Percentiles rank a stretch among this genome's conserved stretches.
These are phyloP conservation scores for Trinorchestia longiramus DNA, from an alignment of 1,140 invertebrate genomes.

Conservation along the genomic window DNA sequence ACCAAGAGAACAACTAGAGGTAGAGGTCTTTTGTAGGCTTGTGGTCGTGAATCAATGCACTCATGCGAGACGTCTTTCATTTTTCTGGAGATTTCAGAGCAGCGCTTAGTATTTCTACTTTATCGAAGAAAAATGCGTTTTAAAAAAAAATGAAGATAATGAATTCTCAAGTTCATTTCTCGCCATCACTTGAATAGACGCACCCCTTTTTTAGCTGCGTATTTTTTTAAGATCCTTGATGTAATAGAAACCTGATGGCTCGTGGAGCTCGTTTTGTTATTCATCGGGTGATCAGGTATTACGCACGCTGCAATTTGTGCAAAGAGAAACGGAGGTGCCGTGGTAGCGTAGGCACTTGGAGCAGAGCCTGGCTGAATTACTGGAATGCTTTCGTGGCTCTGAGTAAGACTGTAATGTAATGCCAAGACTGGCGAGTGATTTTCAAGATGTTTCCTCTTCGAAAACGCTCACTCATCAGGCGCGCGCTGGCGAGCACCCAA, in stretches of 20 bases:
- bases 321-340: neutral
- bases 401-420: slow-evolving; percentile 1
- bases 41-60: neutral
- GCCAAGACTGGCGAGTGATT: slow-evolving; percentile 4
- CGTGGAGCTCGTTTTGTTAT: slow-evolving; percentile 42
- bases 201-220: neutral
- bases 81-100: neutral
- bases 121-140: neutral
- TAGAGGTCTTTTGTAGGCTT: neutral
- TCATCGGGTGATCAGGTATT: slow-evolving; percentile 19
- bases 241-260: neutral
- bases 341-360: neutral
- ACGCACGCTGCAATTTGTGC: slow-evolving; percentile 16
- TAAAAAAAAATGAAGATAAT: neutral
- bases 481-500: slow-evolving; percentile 17
- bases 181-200: neutral
- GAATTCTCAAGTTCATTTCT: neutral
- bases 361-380: neutral
- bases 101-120: neutral
- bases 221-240: neutral
- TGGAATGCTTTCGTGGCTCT: slow-evolving; percentile 6
- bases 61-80: neutral
- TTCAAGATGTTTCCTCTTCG: slow-evolving; percentile 3
- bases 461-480: slow-evolving; percentile 30
- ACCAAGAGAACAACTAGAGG: neutral